These are phyloP conservation scores for Plagiodera versicolora DNA, from an alignment of 2,888 invertebrate genomes.

Conservation along the genomic window DNA sequence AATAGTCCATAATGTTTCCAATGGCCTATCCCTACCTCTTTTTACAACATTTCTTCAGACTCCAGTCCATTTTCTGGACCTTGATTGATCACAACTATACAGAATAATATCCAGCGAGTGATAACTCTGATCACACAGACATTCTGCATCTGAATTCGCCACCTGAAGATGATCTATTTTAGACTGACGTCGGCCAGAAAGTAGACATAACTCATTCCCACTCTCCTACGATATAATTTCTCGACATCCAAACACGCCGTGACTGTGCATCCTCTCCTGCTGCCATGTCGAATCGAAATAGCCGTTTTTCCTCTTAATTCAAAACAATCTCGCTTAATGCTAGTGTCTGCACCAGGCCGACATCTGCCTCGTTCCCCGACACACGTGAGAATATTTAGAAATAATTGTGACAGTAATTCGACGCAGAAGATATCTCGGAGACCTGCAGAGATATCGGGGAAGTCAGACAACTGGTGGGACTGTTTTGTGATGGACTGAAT, in stretches of 20 bases:
- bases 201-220: conserved; percentile 4
- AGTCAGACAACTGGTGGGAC: too few relatives aligned
- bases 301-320: conserved; percentile 51
- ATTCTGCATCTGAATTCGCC: not conserved
- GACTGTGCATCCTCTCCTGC: conserved; percentile 46
- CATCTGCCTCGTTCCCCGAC: conserved; percentile 24
- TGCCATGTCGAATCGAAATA: conserved; percentile 44
- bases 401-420: conserved; percentile 7
- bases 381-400: conserved; percentile 34
- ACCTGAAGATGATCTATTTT: conserved; percentile 9
- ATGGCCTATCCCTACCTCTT: too few relatives aligned
- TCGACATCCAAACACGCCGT: conserved; percentile 46
- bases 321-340: conserved; percentile 42
- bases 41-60: too few relatives aligned
- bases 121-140: not conserved
- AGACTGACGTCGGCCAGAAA: not conserved
- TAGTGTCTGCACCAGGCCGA: conserved; percentile 29
- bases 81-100: too few relatives aligned
- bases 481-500: too few relatives aligned
- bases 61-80: too few relatives aligned
- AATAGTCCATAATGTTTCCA: too few relatives aligned
- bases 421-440: not conserved
- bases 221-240: conserved; percentile 38
- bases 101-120: not conserved
- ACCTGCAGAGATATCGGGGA: too few relatives aligned